phyloP scores from a whole-genome alignment of 2,888 invertebrate genomes.

The Pelosia muscerda region DNA sequence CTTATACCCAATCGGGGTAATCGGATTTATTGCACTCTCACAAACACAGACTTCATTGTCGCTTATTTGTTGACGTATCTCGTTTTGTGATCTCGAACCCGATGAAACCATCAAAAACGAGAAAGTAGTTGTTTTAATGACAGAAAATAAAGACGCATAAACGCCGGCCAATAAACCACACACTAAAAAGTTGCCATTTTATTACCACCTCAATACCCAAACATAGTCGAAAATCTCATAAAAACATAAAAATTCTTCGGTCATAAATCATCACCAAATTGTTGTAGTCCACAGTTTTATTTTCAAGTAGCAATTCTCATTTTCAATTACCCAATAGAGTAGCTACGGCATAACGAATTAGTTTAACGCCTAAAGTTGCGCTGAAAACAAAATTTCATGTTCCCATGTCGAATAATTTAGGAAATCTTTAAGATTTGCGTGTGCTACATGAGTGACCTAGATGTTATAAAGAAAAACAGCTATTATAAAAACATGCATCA shows the following conservation, averaged over 20 bases:
- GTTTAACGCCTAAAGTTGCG: constrained; percentile 34
- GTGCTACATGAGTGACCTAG: constrained; percentile 46
- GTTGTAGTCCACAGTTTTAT: constrained; percentile 35
- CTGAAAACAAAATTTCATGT: constrained; percentile 27
- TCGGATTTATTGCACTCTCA: constrained; percentile 31
- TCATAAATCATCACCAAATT: constrained; percentile 38
- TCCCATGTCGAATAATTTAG: constrained; percentile 32
- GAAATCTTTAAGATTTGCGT: constrained; percentile 22
- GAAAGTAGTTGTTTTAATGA: constrained; percentile 8
- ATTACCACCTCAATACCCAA: constrained; percentile 21
- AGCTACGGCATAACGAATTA: constrained; percentile 32
- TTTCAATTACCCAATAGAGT: constrained; percentile 21
- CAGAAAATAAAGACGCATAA: constrained; percentile 14
- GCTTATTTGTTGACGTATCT: constrained; percentile 32
- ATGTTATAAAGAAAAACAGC: constrained; percentile 28
- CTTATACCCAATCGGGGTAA: constrained; percentile 24
- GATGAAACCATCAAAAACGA: constrained; percentile 4
- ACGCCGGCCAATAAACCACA: neutral
- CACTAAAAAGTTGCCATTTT: constrained; percentile 15
- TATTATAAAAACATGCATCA: constrained; percentile 52
- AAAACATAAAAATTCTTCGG: constrained; percentile 25
- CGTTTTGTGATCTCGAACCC: constrained; percentile 17
- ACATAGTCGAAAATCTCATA: constrained; percentile 21
- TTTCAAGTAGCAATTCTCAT: constrained; percentile 30
- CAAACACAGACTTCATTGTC: constrained; percentile 40